Base-by-base conservation (phyloP, 2,797 vertebrate species). In the Enteromius afrohamiltoni region DNA sequence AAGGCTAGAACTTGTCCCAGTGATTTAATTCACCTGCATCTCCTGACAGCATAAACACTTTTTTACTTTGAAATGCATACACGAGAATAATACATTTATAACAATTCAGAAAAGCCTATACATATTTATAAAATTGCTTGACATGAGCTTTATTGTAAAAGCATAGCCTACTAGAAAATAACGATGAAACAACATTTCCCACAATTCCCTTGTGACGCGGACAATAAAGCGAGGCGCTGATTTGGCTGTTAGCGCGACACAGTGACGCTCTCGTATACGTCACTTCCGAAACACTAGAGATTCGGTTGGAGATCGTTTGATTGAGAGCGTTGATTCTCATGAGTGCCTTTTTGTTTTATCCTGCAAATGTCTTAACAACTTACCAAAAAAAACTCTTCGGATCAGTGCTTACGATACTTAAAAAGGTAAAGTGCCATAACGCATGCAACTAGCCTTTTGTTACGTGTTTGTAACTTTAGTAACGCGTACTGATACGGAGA, bases 101-200 rank as follows among this genome's bases (percentile, higher is more conserved):
- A 0, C 29, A 55, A 40, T 3, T 1, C 2, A 14, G 2, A 29
- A n/a, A 64, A 23, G 8, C 11, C 19, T 40, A 40, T 11, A 11
- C 2, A 10, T 42, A 11, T 42, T 42, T 42, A 47, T 73, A 60
- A 13, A 73, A 37, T 1, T 4, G 34, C 13, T 47, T 9, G 19
- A 6, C 7, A 1, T 13, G 1, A 42, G 23, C 5, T 4, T 16
- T 70, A 45, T 49, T 62, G 40, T 47, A 47, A 64, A 62, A 47
- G 13, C 29, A 1, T 8, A 7, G 26, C 1, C 2, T 3, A 11
- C 51, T 40, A 21, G n/a, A 60, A 75, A 29, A 68, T 9, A 37
- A 65, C 17, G 1, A 65, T 2, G 1, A 3, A 87, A 94, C 93
- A 83, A 68, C 93, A 88, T 90, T 92, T 88, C 93, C 93, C 92